These are phyloP conservation scores for Charaxes varanes DNA, from an alignment of 1,140 invertebrate genomes.

Conservation along the genomic window DNA sequence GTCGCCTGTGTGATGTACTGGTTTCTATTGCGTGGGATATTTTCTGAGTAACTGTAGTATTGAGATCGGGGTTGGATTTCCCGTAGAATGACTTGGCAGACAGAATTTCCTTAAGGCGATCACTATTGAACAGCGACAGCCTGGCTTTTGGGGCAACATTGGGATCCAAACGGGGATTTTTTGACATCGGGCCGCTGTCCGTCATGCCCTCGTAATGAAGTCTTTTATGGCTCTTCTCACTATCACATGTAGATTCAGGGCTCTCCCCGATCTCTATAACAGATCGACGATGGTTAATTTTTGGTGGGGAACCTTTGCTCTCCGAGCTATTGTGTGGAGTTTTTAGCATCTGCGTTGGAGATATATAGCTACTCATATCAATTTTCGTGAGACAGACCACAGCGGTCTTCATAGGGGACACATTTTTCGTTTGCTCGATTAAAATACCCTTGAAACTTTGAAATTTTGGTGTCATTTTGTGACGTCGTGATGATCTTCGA, in stretches of 20 bases:
- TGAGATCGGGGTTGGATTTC: constrained; percentile 60
- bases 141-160: constrained; percentile 54
- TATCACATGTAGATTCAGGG: constrained; percentile 45
- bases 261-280: constrained; percentile 52
- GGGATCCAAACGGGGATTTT: constrained; percentile 48
- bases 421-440: constrained; percentile 53
- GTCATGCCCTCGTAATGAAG: constrained; percentile 46
- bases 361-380: constrained; percentile 48
- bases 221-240: constrained; percentile 54
- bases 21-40: constrained; percentile 51
- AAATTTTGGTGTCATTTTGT: constrained; percentile 49
- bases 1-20: constrained; percentile 26
- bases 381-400: constrained; percentile 54
- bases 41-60: constrained; percentile 46
- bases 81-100: constrained; percentile 74
- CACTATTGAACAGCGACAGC: constrained; percentile 59
- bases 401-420: constrained; percentile 49
- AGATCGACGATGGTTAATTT: constrained; percentile 48
- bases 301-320: constrained; percentile 43
- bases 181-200: constrained; percentile 43
- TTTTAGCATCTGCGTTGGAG: constrained; percentile 68
- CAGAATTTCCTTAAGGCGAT: constrained; percentile 60
- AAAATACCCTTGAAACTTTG: constrained; percentile 58
- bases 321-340: constrained; percentile 70
- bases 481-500: constrained; percentile 31